These are phyloP conservation scores for Nomada fucata DNA, from an alignment of 2,888 invertebrate genomes.

Conservation along the genomic window DNA sequence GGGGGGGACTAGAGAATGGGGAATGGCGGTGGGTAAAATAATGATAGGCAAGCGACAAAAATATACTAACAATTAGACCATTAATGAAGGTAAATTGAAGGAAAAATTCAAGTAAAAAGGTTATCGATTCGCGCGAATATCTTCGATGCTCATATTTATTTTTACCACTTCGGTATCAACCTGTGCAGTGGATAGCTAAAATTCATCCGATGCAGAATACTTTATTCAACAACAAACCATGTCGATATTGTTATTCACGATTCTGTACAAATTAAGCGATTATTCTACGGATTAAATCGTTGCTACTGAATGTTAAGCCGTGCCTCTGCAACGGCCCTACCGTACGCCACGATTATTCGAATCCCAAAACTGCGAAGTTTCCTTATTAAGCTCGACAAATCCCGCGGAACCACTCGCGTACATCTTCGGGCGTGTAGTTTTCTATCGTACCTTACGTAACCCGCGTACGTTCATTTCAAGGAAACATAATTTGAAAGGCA, in stretches of 20 bases:
- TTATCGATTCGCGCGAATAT: no score
- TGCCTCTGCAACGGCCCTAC: not conserved
- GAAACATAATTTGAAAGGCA: no score
- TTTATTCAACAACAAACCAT: not conserved
- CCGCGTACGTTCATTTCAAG: not conserved
- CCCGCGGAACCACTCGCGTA: not conserved
- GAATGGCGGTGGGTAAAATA: not conserved
- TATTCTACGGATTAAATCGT: slow-evolving; percentile 16
- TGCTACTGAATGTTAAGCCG: not conserved
- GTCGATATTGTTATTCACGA: slow-evolving; percentile 25
- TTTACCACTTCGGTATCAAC: no score
- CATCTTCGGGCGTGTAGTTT: not conserved
- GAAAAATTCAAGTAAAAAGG: no score
- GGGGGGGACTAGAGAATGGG: not conserved
- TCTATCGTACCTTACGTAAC: not conserved
- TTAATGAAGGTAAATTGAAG: not conserved
- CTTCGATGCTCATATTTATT: no score
- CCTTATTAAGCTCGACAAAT: slow-evolving; percentile 13
- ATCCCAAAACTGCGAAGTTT: slow-evolving; percentile 38
- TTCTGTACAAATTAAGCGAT: slow-evolving; percentile 26
- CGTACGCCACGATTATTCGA: slow-evolving; percentile 14
- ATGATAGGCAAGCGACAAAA: not conserved
- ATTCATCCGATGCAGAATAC: not conserved
- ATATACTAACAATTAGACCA: not conserved
- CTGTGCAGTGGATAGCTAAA: not conserved